A percentile compares a stretch with the other conserved stretches of the same genome.
These are phyloP conservation scores for Characodon lateralis DNA, from an alignment of 2,797 vertebrate genomes.

Conservation along the genomic window DNA sequence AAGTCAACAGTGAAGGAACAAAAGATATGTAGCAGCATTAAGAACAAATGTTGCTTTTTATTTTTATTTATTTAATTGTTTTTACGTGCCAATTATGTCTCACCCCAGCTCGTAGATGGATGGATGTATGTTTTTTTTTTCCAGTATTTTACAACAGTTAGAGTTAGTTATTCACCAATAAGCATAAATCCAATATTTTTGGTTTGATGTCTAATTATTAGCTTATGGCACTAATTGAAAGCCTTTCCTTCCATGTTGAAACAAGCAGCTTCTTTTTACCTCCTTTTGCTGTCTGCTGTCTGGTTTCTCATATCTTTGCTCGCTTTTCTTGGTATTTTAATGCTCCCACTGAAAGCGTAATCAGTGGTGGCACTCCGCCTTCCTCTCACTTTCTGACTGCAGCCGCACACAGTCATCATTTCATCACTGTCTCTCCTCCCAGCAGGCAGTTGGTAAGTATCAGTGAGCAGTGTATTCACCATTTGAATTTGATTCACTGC, in stretches of 20 bases:
- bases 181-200: background rate
- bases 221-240: background rate
- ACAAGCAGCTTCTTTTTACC: background rate
- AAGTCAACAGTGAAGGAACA: too few relatives aligned
- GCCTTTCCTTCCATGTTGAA: background rate
- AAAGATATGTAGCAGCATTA: too few relatives aligned
- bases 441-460: conserved; percentile 48
- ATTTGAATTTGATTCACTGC: conserved; percentile 53
- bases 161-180: too few relatives aligned
- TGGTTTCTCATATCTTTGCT: background rate
- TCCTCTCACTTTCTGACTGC: conserved; percentile 14
- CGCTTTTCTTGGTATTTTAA: background rate
- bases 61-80: background rate
- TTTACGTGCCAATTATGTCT: background rate
- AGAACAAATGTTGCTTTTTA: too few relatives aligned
- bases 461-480: conserved; percentile 58
- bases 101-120: background rate
- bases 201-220: background rate
- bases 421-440: conserved; percentile 33
- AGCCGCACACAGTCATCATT: conserved; percentile 28
- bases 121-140: background rate
- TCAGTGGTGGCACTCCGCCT: conserved; percentile 26
- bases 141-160: background rate
- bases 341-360: conserved; percentile 14
- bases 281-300: background rate